These are phyloP conservation scores for Onychomys torridus DNA, from an alignment of 2,797 vertebrate species.

Conservation along the genomic window DNA sequence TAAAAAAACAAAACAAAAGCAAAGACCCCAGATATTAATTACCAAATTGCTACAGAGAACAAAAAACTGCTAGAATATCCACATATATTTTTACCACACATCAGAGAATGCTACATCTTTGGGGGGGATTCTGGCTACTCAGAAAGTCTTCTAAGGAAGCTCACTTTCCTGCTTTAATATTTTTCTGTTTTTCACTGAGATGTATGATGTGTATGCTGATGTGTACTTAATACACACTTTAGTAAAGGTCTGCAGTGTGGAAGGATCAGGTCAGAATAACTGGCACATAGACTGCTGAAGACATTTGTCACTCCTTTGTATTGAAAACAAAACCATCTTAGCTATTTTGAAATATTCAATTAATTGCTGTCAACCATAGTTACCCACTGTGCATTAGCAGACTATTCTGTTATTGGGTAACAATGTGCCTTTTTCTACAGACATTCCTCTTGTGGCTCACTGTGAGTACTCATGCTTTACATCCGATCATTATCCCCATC, in stretches of 20 bases:
- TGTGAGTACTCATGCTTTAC: not conserved
- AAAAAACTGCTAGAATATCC: constrained; percentile 19
- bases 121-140: not conserved
- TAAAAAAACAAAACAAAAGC: constrained; percentile 70
- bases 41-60: not conserved
- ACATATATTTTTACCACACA: constrained; percentile 48
- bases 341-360: not conserved
- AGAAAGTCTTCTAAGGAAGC: not conserved
- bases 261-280: not conserved
- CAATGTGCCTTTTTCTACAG: not conserved
- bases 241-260: not conserved
- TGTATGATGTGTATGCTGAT: not conserved
- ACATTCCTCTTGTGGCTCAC: not conserved
- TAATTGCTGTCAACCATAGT: not conserved
- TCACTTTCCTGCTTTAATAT: not conserved
- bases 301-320: not conserved
- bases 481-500: constrained; percentile 26
- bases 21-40: constrained; percentile 64
- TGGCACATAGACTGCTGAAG: not conserved
- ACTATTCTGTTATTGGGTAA: not conserved
- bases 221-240: not conserved
- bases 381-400: not conserved
- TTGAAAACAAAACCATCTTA: not conserved
- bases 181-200: not conserved
- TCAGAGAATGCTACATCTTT: not conserved